Evolutionary conservation across 2,888 invertebrate species (phyloP), one percentile per base, ranked within the genome.

Genomic region (Parascotia fuliginaria): DNA sequence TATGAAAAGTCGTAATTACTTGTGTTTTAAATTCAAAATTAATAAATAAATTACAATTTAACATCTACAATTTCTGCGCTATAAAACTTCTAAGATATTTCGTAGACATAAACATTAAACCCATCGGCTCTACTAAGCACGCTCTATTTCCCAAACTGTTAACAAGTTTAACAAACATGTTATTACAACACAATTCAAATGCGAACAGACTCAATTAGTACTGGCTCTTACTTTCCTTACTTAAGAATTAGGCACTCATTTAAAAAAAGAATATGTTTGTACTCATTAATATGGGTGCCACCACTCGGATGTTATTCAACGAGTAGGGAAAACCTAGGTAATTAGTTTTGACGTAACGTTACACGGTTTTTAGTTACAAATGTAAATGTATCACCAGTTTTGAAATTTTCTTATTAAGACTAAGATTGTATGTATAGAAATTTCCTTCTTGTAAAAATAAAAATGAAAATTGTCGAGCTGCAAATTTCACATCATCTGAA

Each of bases 161-260:
- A 62, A 59, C 64, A 55, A 27, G 56, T 58, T 48, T 37, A 51
- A 42, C 56, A 64, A 68, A 63, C 71, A 70, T 68, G 48, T 47
- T 49, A 69, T 71, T 65, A 66, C 64, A 53, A 49, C 49, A 73
- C 69, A 68, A 58, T 49, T 58, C 42, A 42, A 53, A 42, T 52
- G 49, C 33, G 47, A 47, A 55, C 57, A 52, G 47, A 57, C 50
- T 39, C 71, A 75, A 81, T 84, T 83, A 78, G 72, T 74, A 48
- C 57, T 66, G 73, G 63, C 60, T 58, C 47, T 60, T 70, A 75
- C 81, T 81, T 81, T 81, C 78, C 60, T 75, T 53, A 54, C 42
- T 42, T 46, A 42, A 53, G 14, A 55, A n/a, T n/a, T n/a, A n/a
- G 53, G 50, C 60, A 38, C 46, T 58, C 56, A 36, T 61, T 58